Evolutionary conservation across 2,113 vertebrate genomes (phyloP).

Genomic region (Rafetus swinhoei): DNA sequence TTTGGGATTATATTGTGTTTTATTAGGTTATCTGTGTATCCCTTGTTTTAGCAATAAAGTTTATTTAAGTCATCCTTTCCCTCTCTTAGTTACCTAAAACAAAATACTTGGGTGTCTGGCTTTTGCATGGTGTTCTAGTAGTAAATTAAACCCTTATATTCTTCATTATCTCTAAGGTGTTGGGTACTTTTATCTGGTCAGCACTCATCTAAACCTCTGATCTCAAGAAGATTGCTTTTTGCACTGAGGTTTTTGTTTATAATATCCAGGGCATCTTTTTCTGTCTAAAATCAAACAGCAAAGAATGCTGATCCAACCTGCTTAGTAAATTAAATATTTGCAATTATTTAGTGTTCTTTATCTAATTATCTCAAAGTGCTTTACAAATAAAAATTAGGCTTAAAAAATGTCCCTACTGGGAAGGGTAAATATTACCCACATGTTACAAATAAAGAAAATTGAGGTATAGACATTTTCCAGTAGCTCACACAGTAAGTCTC

Average conservation of each 20-base stretch:
- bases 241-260: not conserved
- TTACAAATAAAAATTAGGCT: not conserved
- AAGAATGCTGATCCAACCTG: not conserved
- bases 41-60: accelerated
- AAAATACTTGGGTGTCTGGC: accelerated
- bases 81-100: accelerated
- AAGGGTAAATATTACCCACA: not conserved
- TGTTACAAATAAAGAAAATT: not conserved
- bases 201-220: not conserved
- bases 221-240: not conserved
- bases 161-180: accelerated
- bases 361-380: not conserved
- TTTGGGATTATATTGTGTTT: not conserved
- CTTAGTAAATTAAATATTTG: not conserved
- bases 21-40: not conserved
- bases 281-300: not conserved
- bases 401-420: not conserved
- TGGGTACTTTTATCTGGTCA: not conserved
- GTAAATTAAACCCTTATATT: not conserved
- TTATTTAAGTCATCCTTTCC: accelerated
- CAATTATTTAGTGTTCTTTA: accelerated
- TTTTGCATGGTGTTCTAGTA: not conserved
- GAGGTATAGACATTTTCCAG: not conserved
- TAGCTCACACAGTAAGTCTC: not conserved
- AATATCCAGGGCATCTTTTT: not conserved